A percentile compares a stretch with the other conserved stretches of the same genome.
Conservation (phyloP, 2,888 invertebrate genomes). For the Yponomeuta sedellus region DNA sequence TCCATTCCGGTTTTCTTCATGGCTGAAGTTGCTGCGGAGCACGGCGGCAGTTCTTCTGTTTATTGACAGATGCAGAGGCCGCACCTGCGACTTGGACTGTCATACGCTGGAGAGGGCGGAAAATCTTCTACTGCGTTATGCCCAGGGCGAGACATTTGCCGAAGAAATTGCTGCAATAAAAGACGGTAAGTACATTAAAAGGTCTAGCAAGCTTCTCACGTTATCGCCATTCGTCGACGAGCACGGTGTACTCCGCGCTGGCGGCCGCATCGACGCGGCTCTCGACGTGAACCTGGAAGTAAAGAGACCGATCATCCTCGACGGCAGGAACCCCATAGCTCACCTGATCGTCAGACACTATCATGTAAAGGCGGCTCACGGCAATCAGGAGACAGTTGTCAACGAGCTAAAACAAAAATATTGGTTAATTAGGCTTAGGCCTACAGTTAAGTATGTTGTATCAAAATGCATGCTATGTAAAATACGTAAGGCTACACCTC, state of each 20-base stretch:
- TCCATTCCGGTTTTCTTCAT: slow-evolving; percentile 19
- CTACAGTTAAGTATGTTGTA: slow-evolving; percentile 14
- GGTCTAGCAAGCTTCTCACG: slow-evolving; percentile 5
- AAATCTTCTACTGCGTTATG: slow-evolving; percentile 13
- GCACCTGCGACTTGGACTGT: background rate
- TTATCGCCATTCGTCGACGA: slow-evolving; percentile 21
- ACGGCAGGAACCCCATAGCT: slow-evolving; percentile 7
- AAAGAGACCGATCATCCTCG: slow-evolving; percentile 22
- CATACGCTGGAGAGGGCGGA: slow-evolving; percentile 13
- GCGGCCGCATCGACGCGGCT: slow-evolving; percentile 22
- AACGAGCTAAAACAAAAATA: slow-evolving; percentile 20
- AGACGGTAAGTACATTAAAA: background rate
- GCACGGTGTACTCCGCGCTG: slow-evolving; percentile 19
- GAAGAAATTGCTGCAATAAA: background rate
- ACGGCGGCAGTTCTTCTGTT: slow-evolving; percentile 16
- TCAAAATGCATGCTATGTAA: slow-evolving; percentile 11
- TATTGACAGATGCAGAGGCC: slow-evolving; percentile 9
- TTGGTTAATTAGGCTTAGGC: slow-evolving; percentile 18
- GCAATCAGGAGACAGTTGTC: slow-evolving; percentile 19
- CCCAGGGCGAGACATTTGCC: slow-evolving; percentile 14
- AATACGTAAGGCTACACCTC: slow-evolving; percentile 13
- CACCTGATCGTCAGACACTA: slow-evolving; percentile 11
- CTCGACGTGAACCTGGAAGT: slow-evolving; percentile 13
- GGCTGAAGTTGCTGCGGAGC: slow-evolving; percentile 18
- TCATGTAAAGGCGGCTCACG: slow-evolving; percentile 14